Conservation (phyloP, 2,113 vertebrate genomes). For the Actinemys pallida region DNA sequence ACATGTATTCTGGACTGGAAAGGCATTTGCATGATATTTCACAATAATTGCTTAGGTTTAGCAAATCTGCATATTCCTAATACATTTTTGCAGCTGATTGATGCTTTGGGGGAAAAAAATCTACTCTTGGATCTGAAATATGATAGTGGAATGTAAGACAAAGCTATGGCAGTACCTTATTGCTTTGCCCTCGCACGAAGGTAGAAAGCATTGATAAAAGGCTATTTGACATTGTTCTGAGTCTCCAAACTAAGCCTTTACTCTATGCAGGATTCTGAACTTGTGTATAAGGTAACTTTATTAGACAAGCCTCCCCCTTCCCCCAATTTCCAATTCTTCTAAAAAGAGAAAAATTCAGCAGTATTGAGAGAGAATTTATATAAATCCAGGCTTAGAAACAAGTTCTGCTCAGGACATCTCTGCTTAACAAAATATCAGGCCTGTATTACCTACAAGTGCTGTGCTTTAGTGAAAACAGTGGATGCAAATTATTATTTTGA, state of each 20-base stretch:
- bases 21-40: not conserved
- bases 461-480: not conserved
- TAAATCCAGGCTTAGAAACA: not conserved
- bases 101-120: not conserved
- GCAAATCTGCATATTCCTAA: not conserved
- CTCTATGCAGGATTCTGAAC: not conserved
- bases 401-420: not conserved
- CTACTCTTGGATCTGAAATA: not conserved
- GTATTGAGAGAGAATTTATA: not conserved
- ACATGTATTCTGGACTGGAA: not conserved
- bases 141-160: not conserved
- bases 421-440: not conserved
- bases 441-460: not conserved
- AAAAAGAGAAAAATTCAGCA: not conserved
- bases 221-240: not conserved
- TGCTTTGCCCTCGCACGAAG: not conserved
- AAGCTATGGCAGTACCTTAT: not conserved
- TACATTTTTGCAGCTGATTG: not conserved
- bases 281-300: fast-evolving
- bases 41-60: not conserved
- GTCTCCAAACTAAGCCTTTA: not conserved
- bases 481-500: not conserved
- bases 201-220: not conserved
- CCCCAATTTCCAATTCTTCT: not conserved
- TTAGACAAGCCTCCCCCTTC: not conserved